Evolutionary conservation across 2,888 invertebrate genomes (phyloP).

Genomic region (Ochropleura plecta): DNA sequence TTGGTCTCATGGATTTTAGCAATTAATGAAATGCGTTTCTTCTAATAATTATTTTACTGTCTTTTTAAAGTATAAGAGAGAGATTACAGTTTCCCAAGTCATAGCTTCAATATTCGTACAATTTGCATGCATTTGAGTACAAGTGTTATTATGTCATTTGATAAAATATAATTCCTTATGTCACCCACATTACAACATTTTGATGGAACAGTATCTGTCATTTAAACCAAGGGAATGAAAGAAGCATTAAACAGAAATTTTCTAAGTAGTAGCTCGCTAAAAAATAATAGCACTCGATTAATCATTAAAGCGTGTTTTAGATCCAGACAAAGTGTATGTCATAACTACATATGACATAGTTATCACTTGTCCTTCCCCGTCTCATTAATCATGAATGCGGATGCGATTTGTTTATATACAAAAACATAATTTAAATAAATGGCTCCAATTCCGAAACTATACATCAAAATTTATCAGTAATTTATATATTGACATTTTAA

Average conservation of each 20-base stretch:
- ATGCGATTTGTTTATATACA: conserved; percentile 44
- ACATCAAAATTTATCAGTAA: conserved; percentile 36
- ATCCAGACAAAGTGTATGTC: conserved; percentile 33
- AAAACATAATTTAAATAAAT: conserved; percentile 49
- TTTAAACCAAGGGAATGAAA: background rate
- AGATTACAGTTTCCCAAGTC: background rate
- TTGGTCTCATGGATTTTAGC: background rate
- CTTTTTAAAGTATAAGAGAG: background rate
- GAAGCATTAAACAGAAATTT: background rate
- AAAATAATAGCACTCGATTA: conserved; percentile 4
- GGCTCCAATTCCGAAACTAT: conserved; percentile 30
- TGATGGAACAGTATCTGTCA: background rate
- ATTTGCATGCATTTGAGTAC: background rate
- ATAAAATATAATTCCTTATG: background rate
- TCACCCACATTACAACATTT: background rate
- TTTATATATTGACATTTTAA: conserved; percentile 42
- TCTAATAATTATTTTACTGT: background rate
- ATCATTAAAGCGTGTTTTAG: conserved; percentile 12
- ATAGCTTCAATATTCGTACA: background rate
- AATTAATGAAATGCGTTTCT: conserved; percentile 13
- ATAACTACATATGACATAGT: conserved; percentile 29
- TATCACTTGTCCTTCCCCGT: conserved; percentile 35
- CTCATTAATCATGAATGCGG: conserved; percentile 51
- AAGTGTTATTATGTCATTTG: background rate
- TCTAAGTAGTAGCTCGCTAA: background rate